Percentiles rank a stretch among this genome's conserved stretches.
These are phyloP conservation scores for Camelus dromedarius DNA, from an alignment of 2,113 vertebrate species.

Conservation along the genomic window DNA sequence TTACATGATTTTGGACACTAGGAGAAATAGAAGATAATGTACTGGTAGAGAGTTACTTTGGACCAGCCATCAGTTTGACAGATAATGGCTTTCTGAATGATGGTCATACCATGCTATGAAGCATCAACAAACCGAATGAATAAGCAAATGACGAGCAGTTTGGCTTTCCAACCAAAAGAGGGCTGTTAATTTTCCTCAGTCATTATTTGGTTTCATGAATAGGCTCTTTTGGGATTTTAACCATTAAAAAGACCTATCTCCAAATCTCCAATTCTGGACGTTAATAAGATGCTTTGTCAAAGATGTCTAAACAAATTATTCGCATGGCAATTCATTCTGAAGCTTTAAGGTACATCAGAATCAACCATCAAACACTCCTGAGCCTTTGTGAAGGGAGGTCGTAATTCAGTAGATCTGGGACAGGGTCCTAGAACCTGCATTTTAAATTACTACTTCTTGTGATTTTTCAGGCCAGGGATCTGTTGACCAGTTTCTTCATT, in stretches of 20 bases:
- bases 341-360: background rate
- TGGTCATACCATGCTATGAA: background rate
- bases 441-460: background rate
- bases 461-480: background rate
- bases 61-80: conserved; percentile 58
- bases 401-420: background rate
- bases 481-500: background rate
- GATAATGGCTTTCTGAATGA: conserved; percentile 28
- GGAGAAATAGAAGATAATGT: background rate
- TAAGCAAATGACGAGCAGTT: background rate
- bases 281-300: background rate
- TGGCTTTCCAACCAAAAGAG: conserved; percentile 53
- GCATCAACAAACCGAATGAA: background rate
- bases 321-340: conserved; percentile 32
- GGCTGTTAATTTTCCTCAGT: conserved; percentile 47
- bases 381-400: background rate
- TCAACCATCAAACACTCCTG: background rate
- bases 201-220: conserved; percentile 55
- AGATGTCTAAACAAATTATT: conserved; percentile 8
- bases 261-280: conserved; percentile 34
- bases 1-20: conserved; percentile 47
- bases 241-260: conserved; percentile 28
- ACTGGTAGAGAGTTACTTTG: background rate
- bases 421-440: background rate
- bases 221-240: conserved; percentile 18